Conservation (phyloP, 2,113 vertebrate genomes). For the Stictonetta naevosa region DNA sequence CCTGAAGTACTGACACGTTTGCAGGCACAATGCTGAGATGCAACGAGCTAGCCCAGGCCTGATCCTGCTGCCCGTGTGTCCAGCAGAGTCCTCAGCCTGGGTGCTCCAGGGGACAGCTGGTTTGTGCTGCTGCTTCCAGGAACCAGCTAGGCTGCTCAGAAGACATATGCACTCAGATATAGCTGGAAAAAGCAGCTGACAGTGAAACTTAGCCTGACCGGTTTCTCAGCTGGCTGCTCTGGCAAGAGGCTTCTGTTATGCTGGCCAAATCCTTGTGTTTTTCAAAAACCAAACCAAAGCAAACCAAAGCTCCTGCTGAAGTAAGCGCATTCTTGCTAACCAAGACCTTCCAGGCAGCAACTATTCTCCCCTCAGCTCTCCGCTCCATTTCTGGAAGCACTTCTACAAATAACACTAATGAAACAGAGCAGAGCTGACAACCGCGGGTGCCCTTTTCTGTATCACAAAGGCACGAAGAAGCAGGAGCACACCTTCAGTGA, state of each 20-base stretch:
- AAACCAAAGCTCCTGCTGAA: not conserved
- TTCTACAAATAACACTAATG: not conserved
- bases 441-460: accelerated
- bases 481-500: not conserved
- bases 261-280: not conserved
- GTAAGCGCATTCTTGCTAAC: not conserved
- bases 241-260: not conserved
- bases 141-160: not conserved
- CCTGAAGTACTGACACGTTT: accelerated
- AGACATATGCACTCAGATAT: not conserved
- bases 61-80: not conserved
- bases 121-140: not conserved
- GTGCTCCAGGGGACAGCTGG: not conserved
- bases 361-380: not conserved
- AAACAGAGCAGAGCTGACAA: not conserved
- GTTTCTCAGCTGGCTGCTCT: not conserved
- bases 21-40: not conserved
- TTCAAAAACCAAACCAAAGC: not conserved
- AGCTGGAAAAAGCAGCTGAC: not conserved
- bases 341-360: not conserved
- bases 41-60: not conserved
- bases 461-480: not conserved
- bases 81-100: not conserved
- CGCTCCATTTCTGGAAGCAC: not conserved
- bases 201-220: not conserved